phyloP scores from a whole-genome alignment of 2,113 vertebrate species.

The Beaufortia kweichowensis region DNA sequence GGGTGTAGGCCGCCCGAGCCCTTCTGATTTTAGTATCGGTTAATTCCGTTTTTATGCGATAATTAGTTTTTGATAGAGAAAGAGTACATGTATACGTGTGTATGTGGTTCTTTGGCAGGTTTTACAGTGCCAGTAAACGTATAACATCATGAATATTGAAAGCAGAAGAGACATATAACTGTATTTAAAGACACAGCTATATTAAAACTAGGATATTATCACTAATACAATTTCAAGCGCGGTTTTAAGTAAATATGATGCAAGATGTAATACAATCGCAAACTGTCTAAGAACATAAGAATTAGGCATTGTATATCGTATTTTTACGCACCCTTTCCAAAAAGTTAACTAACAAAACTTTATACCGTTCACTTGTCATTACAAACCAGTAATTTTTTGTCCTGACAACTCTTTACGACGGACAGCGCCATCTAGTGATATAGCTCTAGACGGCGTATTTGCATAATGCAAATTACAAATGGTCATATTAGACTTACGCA shows the following conservation, averaged over 20 bases:
- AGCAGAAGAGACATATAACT: not conserved
- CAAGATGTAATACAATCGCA: too few relatives aligned
- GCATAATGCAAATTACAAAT: constrained; percentile 13
- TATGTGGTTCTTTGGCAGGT: not conserved
- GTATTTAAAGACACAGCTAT: too few relatives aligned
- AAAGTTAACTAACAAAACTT: not conserved
- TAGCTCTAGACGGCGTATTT: not conserved
- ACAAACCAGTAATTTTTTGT: not conserved
- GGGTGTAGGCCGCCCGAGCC: not conserved
- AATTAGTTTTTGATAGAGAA: not conserved
- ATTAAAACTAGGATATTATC: too few relatives aligned
- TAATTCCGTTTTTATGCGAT: not conserved
- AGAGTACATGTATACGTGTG: not conserved
- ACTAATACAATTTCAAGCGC: too few relatives aligned
- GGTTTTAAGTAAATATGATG: too few relatives aligned
- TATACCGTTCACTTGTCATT: not conserved
- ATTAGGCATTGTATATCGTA: too few relatives aligned
- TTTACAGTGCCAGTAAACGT: not conserved
- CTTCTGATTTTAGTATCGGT: constrained; percentile 7
- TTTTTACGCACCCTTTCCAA: not conserved
- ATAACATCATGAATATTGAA: not conserved
- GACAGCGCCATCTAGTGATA: constrained; percentile 74
- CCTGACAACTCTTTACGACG: constrained; percentile 59
- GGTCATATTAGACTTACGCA: not conserved
- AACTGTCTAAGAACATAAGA: too few relatives aligned